Percentiles rank a stretch among this genome's conserved stretches.
Conservation (phyloP, 2,888 invertebrate species). For the Philhelius pedissequus region DNA sequence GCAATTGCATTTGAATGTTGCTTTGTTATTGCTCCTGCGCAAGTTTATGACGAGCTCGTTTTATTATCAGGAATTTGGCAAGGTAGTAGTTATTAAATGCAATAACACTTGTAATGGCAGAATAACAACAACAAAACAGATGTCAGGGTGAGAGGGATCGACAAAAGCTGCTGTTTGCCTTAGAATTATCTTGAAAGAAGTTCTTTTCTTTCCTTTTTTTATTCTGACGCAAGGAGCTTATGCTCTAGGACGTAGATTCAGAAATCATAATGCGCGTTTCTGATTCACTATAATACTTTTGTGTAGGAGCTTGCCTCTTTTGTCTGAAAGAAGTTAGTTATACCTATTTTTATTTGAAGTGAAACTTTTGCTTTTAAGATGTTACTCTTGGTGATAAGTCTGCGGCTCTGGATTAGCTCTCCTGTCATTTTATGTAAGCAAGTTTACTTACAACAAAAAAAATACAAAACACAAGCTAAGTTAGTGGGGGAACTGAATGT, state of each 20-base stretch:
- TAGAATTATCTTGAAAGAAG: neutral
- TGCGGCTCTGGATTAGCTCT: neutral
- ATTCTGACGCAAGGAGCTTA: neutral
- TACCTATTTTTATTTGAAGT: neutral
- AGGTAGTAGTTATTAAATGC: slow-evolving; percentile 47
- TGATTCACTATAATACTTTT: neutral
- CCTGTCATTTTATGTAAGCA: neutral
- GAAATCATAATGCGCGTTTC: neutral
- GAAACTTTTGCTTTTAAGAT: neutral
- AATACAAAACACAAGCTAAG: too few relatives aligned
- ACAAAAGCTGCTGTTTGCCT: slow-evolving; percentile 10
- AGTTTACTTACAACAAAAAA: too few relatives aligned
- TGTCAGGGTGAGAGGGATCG: slow-evolving; percentile 23
- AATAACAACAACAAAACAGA: slow-evolving; percentile 42
- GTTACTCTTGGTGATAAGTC: neutral
- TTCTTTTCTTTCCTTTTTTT: neutral
- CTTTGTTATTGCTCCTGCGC: slow-evolving; percentile 14
- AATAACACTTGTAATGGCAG: slow-evolving; percentile 45
- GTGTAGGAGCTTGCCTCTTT: neutral
- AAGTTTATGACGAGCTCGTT: slow-evolving; percentile 33
- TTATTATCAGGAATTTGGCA: slow-evolving; percentile 49
- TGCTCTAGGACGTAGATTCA: neutral
- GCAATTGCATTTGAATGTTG: slow-evolving; percentile 38
- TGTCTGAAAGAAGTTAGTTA: neutral
- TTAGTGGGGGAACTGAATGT: too few relatives aligned